phyloP scores from a whole-genome alignment of 2,888 invertebrate species.

The Ecliptopera silaceata region DNA sequence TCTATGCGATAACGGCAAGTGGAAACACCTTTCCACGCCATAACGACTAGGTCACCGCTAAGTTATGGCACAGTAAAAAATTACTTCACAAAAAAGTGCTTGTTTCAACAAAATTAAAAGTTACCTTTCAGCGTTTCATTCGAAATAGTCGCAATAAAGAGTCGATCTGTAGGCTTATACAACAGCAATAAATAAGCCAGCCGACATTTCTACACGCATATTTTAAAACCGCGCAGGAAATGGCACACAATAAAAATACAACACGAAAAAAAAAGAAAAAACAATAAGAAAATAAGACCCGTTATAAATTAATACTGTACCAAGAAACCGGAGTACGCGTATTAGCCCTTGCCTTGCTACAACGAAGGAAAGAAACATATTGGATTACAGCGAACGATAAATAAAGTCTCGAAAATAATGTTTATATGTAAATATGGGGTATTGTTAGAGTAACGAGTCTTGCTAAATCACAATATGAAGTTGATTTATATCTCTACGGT shows the following conservation, averaged over 20 bases:
- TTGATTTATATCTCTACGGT: constrained; percentile 82
- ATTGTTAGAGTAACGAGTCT: constrained; percentile 86
- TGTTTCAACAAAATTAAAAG: not conserved
- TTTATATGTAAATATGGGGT: constrained; percentile 83
- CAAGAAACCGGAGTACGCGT: constrained; percentile 56
- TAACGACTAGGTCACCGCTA: no score
- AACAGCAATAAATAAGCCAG: constrained; percentile 30
- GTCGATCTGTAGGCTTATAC: constrained; percentile 25
- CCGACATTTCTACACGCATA: constrained; percentile 32
- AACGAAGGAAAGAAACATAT: constrained; percentile 53
- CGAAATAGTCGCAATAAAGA: constrained; percentile 9
- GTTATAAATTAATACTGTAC: constrained; percentile 64
- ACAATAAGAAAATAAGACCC: constrained; percentile 47
- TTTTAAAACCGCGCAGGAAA: constrained; percentile 42
- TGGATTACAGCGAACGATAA: constrained; percentile 60
- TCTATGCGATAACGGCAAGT: no score
- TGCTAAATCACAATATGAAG: constrained; percentile 84
- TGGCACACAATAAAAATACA: constrained; percentile 40
- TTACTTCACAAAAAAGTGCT: not conserved
- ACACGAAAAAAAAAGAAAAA: constrained; percentile 38
- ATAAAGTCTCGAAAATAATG: constrained; percentile 70
- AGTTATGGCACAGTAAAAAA: not conserved
- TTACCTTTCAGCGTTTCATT: not conserved
- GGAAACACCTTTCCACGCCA: no score
- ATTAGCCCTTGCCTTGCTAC: constrained; percentile 45